phyloP scores from a whole-genome alignment of 2,797 vertebrate species.

The Lerista edwardsae region DNA sequence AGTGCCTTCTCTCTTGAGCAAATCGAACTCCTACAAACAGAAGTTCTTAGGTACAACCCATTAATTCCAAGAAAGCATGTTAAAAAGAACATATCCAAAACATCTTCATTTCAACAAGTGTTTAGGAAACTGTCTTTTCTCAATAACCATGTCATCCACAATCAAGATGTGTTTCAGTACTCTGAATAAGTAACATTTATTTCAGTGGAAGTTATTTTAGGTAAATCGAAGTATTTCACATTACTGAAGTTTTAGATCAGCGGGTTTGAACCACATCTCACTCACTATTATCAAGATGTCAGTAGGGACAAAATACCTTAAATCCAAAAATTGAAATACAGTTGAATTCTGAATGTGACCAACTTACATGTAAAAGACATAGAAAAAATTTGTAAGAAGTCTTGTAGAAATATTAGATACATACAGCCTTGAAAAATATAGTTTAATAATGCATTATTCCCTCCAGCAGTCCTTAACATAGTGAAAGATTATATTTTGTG shows the following conservation, averaged over 20 bases:
- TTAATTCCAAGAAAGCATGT: too few species aligned
- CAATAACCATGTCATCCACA: background rate
- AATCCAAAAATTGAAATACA: background rate
- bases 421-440: background rate
- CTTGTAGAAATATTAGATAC: background rate
- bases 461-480: conserved; percentile 32
- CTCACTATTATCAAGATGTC: background rate
- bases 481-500: conserved; percentile 23
- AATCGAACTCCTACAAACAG: background rate
- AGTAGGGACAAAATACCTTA: background rate
- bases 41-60: too few species aligned
- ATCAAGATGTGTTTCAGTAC: background rate
- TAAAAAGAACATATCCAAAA: too few species aligned
- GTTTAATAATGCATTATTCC: conserved; percentile 45
- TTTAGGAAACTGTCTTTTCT: too few species aligned
- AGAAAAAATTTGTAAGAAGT: background rate
- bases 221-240: background rate
- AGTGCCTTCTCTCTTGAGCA: too few species aligned
- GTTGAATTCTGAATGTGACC: background rate
- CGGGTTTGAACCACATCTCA: background rate
- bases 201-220: background rate
- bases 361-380: background rate
- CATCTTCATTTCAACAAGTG: background rate
- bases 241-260: background rate
- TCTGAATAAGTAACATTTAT: background rate